Evolutionary conservation across 2,888 invertebrate genomes (phyloP).

Genomic region (Apamea crenata): DNA sequence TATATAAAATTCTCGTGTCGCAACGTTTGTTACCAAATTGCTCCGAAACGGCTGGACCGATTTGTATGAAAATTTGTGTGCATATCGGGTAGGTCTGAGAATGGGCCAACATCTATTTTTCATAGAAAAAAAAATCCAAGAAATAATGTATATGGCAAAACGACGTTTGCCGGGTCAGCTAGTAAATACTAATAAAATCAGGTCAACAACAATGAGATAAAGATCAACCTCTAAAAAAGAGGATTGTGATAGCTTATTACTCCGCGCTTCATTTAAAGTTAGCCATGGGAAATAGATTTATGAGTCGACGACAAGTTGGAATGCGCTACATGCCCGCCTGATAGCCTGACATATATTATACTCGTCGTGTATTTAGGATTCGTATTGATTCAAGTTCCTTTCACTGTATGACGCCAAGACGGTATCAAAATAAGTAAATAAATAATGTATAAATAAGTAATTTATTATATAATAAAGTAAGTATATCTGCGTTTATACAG

Average conservation of each 20-base stretch:
- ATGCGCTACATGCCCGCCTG: not conserved
- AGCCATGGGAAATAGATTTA: not conserved
- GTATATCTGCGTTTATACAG: not conserved
- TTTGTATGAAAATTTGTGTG: too few relatives aligned
- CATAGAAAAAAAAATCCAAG: too few relatives aligned
- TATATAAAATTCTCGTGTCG: too few relatives aligned
- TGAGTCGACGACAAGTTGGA: not conserved
- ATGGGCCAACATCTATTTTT: too few relatives aligned
- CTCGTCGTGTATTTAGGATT: not conserved
- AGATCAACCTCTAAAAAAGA: slow-evolving; percentile 13
- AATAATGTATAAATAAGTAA: slow-evolving; percentile 5
- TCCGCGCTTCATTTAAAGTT: not conserved
- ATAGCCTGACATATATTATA: not conserved
- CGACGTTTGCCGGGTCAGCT: too few relatives aligned
- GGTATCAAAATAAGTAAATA: slow-evolving; percentile 22
- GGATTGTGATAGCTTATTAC: not conserved
- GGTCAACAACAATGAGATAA: slow-evolving; percentile 6
- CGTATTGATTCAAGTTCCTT: not conserved
- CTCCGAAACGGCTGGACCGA: too few relatives aligned
- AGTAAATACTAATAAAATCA: not conserved
- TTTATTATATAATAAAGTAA: not conserved
- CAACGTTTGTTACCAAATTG: too few relatives aligned
- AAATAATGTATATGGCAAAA: too few relatives aligned
- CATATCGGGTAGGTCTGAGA: too few relatives aligned
- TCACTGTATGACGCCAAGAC: not conserved